Evolutionary conservation across 1,140 invertebrate genomes (phyloP), one percentile per base, ranked within the genome.

Genomic region (Listronotus oregonensis): DNA sequence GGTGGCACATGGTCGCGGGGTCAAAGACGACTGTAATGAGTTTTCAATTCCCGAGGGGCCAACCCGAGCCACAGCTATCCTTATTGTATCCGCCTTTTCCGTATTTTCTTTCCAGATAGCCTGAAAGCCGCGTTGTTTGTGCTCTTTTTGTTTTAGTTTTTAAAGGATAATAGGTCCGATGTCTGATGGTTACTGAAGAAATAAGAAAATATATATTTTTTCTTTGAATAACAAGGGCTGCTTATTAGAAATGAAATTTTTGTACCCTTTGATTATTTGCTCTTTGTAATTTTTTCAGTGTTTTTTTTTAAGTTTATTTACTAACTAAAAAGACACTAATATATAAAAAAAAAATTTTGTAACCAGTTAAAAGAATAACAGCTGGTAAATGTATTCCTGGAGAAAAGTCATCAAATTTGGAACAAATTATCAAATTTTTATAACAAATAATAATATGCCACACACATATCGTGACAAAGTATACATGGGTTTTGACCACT

Each of bases 1-100:
- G 51, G 62, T 39, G 17, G 62, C 51, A 56, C 62, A 60, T 66
- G 57, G 64, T 66, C 64, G 56, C 49, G 50, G 46, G 64, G 64
- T 66, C 64, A 66, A 66, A 66, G 64, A 66, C 64, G 64, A 59
- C 64, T 66, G 56, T 66, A 66, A 66, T 66, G 64, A 66, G 64
- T 66, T 66, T 66, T 39, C 64, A 55, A 66, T 66, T 66, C 64
- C 64, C 14, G 18, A 47, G 64, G 39, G n/a, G 46, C 31, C n/a
- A 55, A 60, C 64, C 51, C n/a, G 54, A 58, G 52, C 63, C 63
- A 10, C 63, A 57, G 54, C 54, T 50, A 54, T 66, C 64, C 64
- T 60, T 66, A 66, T 66, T 66, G 64, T 66, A 60, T 66, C 57
- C 56, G 63, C 52, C 42, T 65, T 65, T 65, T 58, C 54, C 55